Conservation (phyloP, 2,113 vertebrate genomes). For the Chaetops frenatus region DNA sequence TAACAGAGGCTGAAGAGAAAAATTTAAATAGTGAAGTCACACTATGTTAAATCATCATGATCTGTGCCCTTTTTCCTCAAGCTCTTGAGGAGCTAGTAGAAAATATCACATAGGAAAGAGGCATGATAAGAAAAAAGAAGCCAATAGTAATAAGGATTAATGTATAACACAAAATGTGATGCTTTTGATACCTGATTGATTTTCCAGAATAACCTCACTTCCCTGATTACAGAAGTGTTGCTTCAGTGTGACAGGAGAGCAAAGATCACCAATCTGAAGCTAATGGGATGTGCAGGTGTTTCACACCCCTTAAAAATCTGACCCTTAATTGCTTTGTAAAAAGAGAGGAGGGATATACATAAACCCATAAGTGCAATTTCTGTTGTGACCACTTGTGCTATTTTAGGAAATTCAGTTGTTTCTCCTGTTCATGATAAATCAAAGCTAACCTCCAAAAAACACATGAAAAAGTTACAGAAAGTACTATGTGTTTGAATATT, state of each 20-base stretch:
- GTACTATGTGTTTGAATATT: rapidly evolving
- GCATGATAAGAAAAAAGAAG: neutral
- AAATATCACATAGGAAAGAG: neutral
- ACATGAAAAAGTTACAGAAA: neutral
- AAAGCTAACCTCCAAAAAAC: neutral
- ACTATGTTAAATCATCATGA: neutral
- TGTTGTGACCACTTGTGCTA: neutral
- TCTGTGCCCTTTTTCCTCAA: neutral
- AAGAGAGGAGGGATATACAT: neutral
- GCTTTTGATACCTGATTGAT: neutral
- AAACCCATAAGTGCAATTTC: neutral
- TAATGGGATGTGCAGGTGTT: neutral
- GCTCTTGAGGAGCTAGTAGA: neutral
- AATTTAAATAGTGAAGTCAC: neutral
- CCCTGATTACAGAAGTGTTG: neutral
- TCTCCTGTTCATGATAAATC: neutral
- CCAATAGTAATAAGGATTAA: neutral
- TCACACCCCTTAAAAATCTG: neutral
- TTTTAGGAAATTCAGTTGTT: neutral
- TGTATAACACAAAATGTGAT: rapidly evolving
- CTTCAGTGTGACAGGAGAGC: neutral
- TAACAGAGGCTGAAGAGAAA: constrained; percentile 55
- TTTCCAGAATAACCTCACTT: neutral
- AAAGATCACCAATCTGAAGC: neutral
- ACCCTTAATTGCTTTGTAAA: neutral